Evolutionary conservation across 1,140 invertebrate genomes (phyloP), one percentile per base, ranked within the genome.

Genomic region (Sogatella furcifera): DNA sequence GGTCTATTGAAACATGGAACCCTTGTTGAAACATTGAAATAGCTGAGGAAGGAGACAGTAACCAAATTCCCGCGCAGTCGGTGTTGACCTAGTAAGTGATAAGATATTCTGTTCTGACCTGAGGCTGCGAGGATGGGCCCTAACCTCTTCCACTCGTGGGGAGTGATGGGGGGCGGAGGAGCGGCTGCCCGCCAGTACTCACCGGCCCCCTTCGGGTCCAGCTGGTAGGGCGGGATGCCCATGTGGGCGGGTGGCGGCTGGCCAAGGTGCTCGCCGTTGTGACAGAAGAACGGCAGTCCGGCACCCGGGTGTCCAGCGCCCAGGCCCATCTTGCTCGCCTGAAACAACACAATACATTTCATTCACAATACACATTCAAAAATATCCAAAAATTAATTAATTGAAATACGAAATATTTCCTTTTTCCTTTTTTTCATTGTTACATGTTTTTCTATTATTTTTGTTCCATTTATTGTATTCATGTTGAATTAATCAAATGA

Each of bases 241-340:
- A 95, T 97, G 74, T 97, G 94, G 65, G 95, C 94, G 13, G 95
- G 94, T 19, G 95, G 94, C 59, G 94, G 94, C 75, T 94, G 92
- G 66, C 91, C 76, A 68, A 89, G 84, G 46, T 83, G 83, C 52
- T 80, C 80, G 55, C 92, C 92, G 71, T 91, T 93, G 68, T 90
- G 90, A 74, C 92, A 94, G 78, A 96, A 95, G 73, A 93, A 89
- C 19, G 89, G 86, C 62, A 93, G 74, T 10, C 82, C 79, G 17
- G 80, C 79, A 19, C 84, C 81, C 59, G 83, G 80, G 73, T 85
- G 82, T 19, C 84, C 78, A 49, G 80, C 76, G 22, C 77, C 76
- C 64, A 94, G 76, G 63, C 90, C 90, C 81, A 95, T 92, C 81
- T 94, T 94, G 69, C 89, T 85, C 63, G 90, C 88, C 91, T 94